Percentiles rank a stretch among this genome's conserved stretches.
Evolutionary conservation across 2,888 invertebrate genomes (phyloP).

Genomic region (Argyresthia goedartella): DNA sequence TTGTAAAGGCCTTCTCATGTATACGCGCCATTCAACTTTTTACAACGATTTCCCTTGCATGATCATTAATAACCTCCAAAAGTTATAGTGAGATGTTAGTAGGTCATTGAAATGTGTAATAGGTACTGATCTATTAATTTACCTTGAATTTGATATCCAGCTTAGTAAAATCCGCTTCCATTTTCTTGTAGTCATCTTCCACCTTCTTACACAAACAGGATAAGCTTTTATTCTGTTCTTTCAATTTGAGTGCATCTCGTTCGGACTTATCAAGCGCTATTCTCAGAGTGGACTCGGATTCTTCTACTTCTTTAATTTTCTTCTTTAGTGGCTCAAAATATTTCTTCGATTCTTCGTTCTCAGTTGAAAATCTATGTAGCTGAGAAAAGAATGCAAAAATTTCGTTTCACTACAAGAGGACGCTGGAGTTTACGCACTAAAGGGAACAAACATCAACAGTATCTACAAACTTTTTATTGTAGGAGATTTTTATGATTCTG

Average conservation of each 20-base stretch:
- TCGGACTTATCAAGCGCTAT: slow-evolving; percentile 66
- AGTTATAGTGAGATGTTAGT: too few relatives aligned
- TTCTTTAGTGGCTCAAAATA: slow-evolving; percentile 59
- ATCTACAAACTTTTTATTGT: too few relatives aligned
- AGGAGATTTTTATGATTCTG: too few relatives aligned
- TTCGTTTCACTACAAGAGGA: too few relatives aligned
- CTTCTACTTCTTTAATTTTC: slow-evolving; percentile 70
- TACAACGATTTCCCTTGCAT: too few relatives aligned
- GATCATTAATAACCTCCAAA: too few relatives aligned
- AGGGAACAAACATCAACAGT: too few relatives aligned
- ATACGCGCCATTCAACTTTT: background rate
- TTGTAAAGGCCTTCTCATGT: background rate
- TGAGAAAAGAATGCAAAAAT: slow-evolving; percentile 14
- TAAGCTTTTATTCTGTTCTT: slow-evolving; percentile 53
- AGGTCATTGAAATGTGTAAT: too few relatives aligned
- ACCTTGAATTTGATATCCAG: slow-evolving; percentile 57
- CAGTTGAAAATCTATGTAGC: slow-evolving; percentile 42
- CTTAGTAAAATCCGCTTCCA: slow-evolving; percentile 52
- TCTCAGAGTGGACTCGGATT: slow-evolving; percentile 67
- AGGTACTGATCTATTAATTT: slow-evolving; percentile 9
- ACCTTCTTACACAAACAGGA: slow-evolving; percentile 52
- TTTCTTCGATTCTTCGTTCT: slow-evolving; percentile 62
- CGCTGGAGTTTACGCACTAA: too few relatives aligned
- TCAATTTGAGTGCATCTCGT: slow-evolving; percentile 63
- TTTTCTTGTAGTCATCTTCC: slow-evolving; percentile 61